phyloP scores from a whole-genome alignment of 2,113 vertebrate species.

The Delphinapterus leucas region DNA sequence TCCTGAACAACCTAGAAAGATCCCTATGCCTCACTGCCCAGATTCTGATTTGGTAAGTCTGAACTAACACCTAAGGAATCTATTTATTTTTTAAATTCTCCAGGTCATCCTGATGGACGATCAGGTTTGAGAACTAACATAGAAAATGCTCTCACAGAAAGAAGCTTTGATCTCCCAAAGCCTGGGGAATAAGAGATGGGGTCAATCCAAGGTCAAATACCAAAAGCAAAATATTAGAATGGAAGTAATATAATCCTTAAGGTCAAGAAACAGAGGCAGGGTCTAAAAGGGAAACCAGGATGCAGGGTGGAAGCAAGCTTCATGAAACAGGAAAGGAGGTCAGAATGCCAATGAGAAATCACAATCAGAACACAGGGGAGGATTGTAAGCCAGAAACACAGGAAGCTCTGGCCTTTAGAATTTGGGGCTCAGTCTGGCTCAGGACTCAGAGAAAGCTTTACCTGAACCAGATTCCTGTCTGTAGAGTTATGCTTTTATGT shows the following conservation, averaged over 20 bases:
- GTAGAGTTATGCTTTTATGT: background rate
- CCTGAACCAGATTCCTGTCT: background rate
- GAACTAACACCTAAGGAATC: background rate
- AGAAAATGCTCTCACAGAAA: background rate
- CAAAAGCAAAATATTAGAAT: constrained; percentile 42
- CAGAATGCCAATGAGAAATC: background rate
- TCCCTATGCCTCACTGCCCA: background rate
- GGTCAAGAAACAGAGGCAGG: background rate
- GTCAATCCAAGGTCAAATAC: constrained; percentile 44
- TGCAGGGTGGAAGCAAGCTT: background rate
- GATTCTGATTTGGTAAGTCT: background rate
- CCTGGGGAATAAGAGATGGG: background rate
- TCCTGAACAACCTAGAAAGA: background rate
- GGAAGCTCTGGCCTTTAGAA: background rate
- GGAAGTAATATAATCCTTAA: constrained; percentile 19
- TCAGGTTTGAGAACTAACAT: background rate
- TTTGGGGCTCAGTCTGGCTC: background rate
- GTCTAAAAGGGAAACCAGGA: background rate
- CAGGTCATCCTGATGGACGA: background rate
- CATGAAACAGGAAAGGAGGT: background rate
- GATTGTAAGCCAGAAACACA: background rate
- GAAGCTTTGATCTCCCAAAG: constrained; percentile 27
- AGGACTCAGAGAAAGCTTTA: background rate
- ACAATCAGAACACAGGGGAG: background rate
- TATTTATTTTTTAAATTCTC: background rate